Base-by-base conservation (phyloP, 2,797 vertebrate species). In the Danio choprae region DNA sequence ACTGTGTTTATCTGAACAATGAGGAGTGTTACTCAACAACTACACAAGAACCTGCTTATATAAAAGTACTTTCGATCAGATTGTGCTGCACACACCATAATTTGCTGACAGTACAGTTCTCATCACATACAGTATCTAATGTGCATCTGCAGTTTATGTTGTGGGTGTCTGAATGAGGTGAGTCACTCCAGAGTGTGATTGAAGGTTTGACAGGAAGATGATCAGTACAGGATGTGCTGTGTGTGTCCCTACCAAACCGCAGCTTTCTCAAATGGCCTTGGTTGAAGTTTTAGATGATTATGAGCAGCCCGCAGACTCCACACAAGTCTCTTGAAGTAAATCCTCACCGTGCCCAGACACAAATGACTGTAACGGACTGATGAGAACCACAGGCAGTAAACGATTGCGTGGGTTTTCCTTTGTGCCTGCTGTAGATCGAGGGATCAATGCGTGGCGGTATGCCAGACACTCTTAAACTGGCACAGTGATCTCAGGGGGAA, bases 401-500 rank as follows among this genome's bases (percentile, higher is more conserved):
- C 43, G 59, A 77, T 64, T 74, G 77, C 56, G 62, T 81, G 75
- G 53, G 77, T 62, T 81, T 48, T 75, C 72, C 67, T 77, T 80
- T 81, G 80, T 78, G 79, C 63, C 71, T 59, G 76, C 46, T 68
- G 70, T 69, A 71, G 77, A 67, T 70, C 22, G 72, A 65, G 77
- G 80, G 79, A 85, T 84, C 83, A 77, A 85, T 79, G 86, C 65
- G 10, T 67, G 81, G 79, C 67, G 18, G 79, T 22, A 59, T 46
- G 78, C 82, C 73, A 70, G 85, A 87, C 74, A 83, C 85, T 87
- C 82, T 77, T 79, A 89, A 90, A 88, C 86, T 92, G 88, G 89
- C 89, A 88, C 69, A 78, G 71, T 29, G 53, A 65, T 85, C 84
- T 85, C 82, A 65, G 68, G 77, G 77, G 81, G 58, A 74, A 81